Evolutionary conservation across 2,797 vertebrate species (phyloP).

Genomic region (Aeoliscus strigatus): DNA sequence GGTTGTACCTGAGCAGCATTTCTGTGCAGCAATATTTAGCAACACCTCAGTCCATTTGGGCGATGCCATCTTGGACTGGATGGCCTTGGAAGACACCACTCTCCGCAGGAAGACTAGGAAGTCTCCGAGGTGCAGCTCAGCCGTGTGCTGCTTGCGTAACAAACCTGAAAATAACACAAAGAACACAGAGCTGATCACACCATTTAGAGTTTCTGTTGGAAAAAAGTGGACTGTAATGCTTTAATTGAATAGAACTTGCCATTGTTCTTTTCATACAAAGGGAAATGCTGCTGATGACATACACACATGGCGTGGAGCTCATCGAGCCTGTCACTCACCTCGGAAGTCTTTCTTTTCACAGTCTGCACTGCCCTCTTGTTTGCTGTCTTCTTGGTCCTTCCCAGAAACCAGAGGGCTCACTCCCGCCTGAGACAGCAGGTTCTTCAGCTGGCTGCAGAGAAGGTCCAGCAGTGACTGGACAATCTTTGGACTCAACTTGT

Average conservation of each 20-base stretch:
- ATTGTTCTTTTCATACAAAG: no score
- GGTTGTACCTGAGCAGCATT: slow-evolving; percentile 88
- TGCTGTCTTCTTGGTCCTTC: slow-evolving; percentile 74
- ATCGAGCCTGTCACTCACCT: no score
- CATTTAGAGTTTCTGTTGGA: no score
- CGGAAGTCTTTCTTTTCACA: slow-evolving; percentile 89
- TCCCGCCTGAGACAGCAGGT: slow-evolving; percentile 89
- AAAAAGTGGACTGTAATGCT: no score
- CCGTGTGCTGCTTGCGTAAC: slow-evolving; percentile 88
- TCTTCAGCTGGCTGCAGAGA: slow-evolving; percentile 96
- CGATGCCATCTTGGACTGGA: slow-evolving; percentile 98
- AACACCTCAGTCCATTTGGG: slow-evolving; percentile 99
- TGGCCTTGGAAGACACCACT: slow-evolving; percentile 97
- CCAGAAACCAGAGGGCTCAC: slow-evolving; percentile 79
- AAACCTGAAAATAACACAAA: slow-evolving; percentile 67
- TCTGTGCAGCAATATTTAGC: slow-evolving; percentile 96
- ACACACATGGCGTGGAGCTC: no score
- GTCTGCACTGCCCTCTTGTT: slow-evolving; percentile 78
- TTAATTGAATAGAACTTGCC: no score
- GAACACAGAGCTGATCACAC: neutral
- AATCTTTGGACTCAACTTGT: slow-evolving; percentile 92
- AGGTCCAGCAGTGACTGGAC: slow-evolving; percentile 96
- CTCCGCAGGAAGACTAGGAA: slow-evolving; percentile 94
- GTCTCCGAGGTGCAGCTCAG: slow-evolving; percentile 93
- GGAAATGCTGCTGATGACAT: neutral